Evolutionary conservation across 2,113 vertebrate species (phyloP), one percentile per base, ranked within the genome.

Genomic region (Mirza zaza): DNA sequence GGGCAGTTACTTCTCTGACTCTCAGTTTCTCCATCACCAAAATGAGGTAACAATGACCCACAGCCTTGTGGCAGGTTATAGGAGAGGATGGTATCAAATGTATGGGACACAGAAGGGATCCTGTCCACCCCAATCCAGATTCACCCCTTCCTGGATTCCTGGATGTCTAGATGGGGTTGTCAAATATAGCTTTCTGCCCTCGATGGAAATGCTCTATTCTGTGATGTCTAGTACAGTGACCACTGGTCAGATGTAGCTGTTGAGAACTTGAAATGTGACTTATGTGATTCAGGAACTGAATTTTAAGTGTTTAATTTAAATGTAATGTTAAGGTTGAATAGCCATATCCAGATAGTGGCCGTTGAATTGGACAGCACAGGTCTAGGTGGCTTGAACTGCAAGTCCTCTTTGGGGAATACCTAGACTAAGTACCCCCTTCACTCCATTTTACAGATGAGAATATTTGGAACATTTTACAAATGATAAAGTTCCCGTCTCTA

Each of bases 231-330:
- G 61, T 13, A 3, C 21, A 67, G 73, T 52, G 71, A 45, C 76
- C 45, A 21, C 18, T 83, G 79, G 57, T 18, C 36, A 21, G 25
- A 11, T 27, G 6, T 55, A 21, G 29, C 80, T 34, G 0, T 29
- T 32, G 36, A 89, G 59, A 50, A 39, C 71, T 82, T 73, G 76
- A 93, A 67, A 59, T 73, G 42, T 61, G 82, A 39, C 79, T 68
- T 14, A 1, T 77, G 34, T 90, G 94, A 75, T 45, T 90, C 61
- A 29, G 90, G 85, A 90, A 73, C 36, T 3, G 32, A 50, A 42
- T 21, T 91, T 57, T 39, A 77, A 42, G 39, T 55, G 77, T 96
- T 81, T 92, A 42, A 92, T 91, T 57, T 89, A 29, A 75, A 81
- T 82, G 32, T 90, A 42, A 88, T 65, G 50, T 39, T 77, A 90